Conservation (phyloP, 2,888 invertebrate species). For the Cephus pulcher region DNA sequence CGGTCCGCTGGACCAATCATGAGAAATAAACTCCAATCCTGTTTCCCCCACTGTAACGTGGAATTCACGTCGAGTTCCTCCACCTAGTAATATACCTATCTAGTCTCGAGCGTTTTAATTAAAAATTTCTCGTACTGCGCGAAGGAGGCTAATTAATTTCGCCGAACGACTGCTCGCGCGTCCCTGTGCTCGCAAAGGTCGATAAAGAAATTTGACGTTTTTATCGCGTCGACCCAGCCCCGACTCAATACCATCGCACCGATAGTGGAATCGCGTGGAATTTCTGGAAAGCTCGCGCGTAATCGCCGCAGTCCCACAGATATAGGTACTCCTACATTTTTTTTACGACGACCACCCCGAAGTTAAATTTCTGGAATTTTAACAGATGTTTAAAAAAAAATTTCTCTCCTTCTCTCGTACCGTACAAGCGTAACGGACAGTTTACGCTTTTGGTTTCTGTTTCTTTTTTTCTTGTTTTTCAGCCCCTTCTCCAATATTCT, state of each 20-base stretch:
- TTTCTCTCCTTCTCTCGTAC: neutral
- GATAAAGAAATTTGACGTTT: constrained; percentile 42
- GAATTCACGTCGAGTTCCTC: constrained; percentile 23
- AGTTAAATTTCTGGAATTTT: neutral
- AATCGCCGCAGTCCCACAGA: neutral
- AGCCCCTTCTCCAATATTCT: no score
- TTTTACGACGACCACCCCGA: neutral
- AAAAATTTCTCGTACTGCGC: constrained; percentile 33
- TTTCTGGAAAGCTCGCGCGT: neutral
- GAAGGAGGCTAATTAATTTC: constrained; percentile 6
- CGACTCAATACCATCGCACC: neutral
- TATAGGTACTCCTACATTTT: neutral
- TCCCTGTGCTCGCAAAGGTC: constrained; percentile 20
- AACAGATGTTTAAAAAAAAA: neutral
- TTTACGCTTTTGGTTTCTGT: neutral
- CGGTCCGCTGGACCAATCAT: constrained; percentile 48
- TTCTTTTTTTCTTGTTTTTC: no score
- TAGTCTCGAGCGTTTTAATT: constrained; percentile 42
- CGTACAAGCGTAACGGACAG: neutral
- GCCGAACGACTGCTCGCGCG: constrained; percentile 1
- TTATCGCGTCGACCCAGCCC: constrained; percentile 9
- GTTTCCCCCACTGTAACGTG: constrained; percentile 16
- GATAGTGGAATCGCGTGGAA: neutral
- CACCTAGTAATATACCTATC: constrained; percentile 21
- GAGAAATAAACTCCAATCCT: constrained; percentile 44